These are phyloP conservation scores for Orcinus orca DNA, from an alignment of 2,113 vertebrate genomes.

Conservation along the genomic window DNA sequence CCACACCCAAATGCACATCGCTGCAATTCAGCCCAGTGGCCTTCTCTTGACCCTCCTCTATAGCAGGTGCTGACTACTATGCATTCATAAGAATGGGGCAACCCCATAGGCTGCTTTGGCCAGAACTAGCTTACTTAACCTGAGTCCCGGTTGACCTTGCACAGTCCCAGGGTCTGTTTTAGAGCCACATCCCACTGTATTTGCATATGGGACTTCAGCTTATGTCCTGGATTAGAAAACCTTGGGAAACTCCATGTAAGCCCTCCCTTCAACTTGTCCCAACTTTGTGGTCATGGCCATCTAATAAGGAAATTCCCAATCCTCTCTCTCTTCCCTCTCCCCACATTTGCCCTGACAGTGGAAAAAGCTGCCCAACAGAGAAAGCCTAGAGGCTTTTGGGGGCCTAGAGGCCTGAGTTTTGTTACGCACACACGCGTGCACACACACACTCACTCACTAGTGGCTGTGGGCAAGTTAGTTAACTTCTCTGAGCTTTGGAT, in stretches of 20 bases:
- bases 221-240: not conserved
- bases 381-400: not conserved
- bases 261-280: not conserved
- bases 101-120: not conserved
- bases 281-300: not conserved
- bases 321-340: too few relatives aligned
- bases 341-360: not conserved
- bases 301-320: not conserved
- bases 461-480: not conserved
- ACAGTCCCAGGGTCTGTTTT: not conserved
- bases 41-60: not conserved
- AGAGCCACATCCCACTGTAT: not conserved
- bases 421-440: rapidly evolving
- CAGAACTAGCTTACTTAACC: not conserved
- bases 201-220: not conserved
- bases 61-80: not conserved
- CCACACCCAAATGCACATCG: not conserved
- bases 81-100: not conserved
- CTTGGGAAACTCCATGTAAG: not conserved
- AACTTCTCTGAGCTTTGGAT: not conserved
- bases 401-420: not conserved
- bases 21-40: not conserved
- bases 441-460: not conserved
- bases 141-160: not conserved
- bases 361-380: not conserved